Base-by-base conservation (phyloP, 2,888 invertebrate species). In the Eugnorisma glareosa region DNA sequence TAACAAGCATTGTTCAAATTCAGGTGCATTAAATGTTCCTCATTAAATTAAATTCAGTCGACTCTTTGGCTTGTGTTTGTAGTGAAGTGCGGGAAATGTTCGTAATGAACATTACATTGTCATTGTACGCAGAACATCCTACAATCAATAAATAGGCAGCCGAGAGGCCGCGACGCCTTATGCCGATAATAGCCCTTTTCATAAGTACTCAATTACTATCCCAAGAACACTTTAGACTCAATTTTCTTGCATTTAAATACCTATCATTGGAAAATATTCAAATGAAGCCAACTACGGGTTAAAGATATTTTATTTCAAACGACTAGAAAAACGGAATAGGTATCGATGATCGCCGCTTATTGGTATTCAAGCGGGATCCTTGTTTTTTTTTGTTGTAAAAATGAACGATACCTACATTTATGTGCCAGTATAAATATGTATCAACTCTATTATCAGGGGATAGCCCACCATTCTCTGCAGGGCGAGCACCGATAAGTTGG, bases 191-290 rank as follows among this genome's bases (percentile, higher is more conserved):
- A 73, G 28, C 37, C 28, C 63, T 67, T 77, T 76, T 77, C 67
- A 76, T 80, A 80, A 79, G 80, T 67, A 69, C 70, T 75, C 78
- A 73, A 78, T 80, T 77, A 86, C 67, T 71, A 75, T 67, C 51
- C 31, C 37, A 57, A 68, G 64, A 68, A 82, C 66, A 61, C 63
- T 75, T 64, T 40, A 59, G 71, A 67, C 66, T 69, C 64, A 76
- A 66, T 82, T 81, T 66, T 72, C 73, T 66, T 74, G 37, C 57
- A 82, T 75, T 75, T 70, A 61, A 75, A 80, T 40, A 40, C 15
- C n/a, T 64, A 63, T 68, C 45, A 37, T 78, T 78, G 63, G 57
- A 54, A 75, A 73, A 82, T 81, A 76, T 82, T 72, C 40, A 77
- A 84, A 73, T 61, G 67, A 59, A 72, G 35, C 31, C 28, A 75